Conservation (phyloP, 2,888 invertebrate genomes). For the Mallateleia sp. region DNA sequence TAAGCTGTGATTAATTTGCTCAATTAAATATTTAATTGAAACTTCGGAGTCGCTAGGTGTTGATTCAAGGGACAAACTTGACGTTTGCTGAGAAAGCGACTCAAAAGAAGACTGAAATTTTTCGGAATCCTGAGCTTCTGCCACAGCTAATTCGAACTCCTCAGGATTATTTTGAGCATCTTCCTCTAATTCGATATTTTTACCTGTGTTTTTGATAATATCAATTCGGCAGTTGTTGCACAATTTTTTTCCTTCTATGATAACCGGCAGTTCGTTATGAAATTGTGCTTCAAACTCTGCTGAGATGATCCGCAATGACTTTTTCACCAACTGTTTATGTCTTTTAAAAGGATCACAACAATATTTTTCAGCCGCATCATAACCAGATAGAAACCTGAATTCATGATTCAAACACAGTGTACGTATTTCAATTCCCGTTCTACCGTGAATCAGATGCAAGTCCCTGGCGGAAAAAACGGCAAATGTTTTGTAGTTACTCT, state of each 20-base stretch:
- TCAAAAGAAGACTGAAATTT: too few relatives aligned
- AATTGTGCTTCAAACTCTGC: neutral
- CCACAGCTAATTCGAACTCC: too few relatives aligned
- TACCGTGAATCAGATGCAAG: neutral
- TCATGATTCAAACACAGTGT: constrained; percentile 14
- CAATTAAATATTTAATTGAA: too few relatives aligned
- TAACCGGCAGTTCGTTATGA: neutral
- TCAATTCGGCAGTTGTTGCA: neutral
- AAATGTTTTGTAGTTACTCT: too few relatives aligned
- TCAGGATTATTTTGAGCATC: too few relatives aligned
- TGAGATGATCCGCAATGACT: neutral
- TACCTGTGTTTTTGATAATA: too few relatives aligned
- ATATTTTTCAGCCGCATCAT: neutral
- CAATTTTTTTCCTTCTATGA: neutral
- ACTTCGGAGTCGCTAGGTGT: neutral
- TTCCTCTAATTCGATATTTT: too few relatives aligned
- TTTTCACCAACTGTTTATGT: neutral
- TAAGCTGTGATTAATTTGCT: too few relatives aligned
- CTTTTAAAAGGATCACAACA: constrained; percentile 7
- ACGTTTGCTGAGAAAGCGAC: constrained; percentile 4
- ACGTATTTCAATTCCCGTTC: neutral
- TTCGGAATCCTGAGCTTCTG: too few relatives aligned
- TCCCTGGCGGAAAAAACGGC: neutral
- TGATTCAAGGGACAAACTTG: constrained; percentile 1
- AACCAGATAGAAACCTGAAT: neutral